Evolutionary conservation across 2,113 vertebrate species (phyloP).

Genomic region (Myrmecophaga tridactyla): DNA sequence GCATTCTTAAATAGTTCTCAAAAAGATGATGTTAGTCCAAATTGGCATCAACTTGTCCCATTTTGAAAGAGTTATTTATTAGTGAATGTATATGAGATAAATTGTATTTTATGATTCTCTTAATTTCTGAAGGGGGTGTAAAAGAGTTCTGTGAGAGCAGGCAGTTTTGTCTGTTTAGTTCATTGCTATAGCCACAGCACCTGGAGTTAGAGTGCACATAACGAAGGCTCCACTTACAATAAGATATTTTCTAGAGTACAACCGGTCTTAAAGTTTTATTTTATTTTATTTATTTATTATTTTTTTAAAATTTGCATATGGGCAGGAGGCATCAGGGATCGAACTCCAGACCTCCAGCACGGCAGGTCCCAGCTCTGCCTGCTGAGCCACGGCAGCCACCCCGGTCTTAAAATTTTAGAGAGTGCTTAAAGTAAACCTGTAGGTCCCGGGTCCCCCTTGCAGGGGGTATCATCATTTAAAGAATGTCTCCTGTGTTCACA

Average conservation of each 20-base stretch:
- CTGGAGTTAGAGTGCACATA: not conserved
- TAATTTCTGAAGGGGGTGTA: not conserved
- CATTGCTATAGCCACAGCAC: not conserved
- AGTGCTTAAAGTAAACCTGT: not conserved
- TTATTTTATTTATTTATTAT: no score
- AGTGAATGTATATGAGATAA: not conserved
- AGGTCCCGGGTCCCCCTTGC: not conserved
- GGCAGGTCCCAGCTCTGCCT: no score
- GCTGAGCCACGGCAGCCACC: no score
- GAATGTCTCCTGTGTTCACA: not conserved
- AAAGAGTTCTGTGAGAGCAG: not conserved
- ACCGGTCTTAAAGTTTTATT: not conserved
- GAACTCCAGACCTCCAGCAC: no score
- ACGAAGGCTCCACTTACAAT: not conserved
- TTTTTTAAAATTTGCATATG: no score
- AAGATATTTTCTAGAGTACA: not conserved
- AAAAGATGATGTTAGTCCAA: not conserved
- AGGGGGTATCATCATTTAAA: not conserved
- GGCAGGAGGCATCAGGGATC: no score
- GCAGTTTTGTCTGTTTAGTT: not conserved
- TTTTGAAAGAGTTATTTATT: not conserved
- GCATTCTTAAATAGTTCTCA: slow-evolving; percentile 14
- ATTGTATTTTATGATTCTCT: not conserved
- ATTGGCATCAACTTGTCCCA: not conserved
- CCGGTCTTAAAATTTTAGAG: not conserved